phyloP scores from a whole-genome alignment of 1,140 invertebrate genomes.

The Heliconius eleuchia region DNA sequence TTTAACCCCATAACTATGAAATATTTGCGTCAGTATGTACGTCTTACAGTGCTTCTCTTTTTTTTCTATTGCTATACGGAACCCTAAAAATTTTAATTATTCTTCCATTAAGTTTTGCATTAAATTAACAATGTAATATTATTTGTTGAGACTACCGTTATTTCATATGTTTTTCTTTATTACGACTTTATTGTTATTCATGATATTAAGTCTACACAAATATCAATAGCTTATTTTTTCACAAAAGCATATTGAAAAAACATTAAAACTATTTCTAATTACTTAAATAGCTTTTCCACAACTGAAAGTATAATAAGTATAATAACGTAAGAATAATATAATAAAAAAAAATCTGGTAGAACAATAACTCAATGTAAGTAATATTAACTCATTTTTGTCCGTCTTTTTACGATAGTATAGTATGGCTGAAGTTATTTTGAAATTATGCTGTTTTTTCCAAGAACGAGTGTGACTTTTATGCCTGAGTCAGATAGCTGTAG shows the following conservation, averaged over 20 bases:
- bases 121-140: too few relatives aligned
- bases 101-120: too few relatives aligned
- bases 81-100: too few relatives aligned
- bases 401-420: neutral
- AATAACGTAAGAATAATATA: neutral
- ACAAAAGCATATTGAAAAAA: neutral
- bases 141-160: too few relatives aligned
- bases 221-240: too few relatives aligned
- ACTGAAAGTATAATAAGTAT: neutral
- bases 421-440: constrained; percentile 7
- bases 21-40: too few relatives aligned
- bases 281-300: neutral
- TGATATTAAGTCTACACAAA: too few relatives aligned
- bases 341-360: neutral
- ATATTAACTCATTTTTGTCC: neutral
- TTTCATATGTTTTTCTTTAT: too few relatives aligned
- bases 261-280: neutral
- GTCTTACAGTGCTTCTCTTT: too few relatives aligned
- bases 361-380: constrained; percentile 1
- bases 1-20: too few relatives aligned
- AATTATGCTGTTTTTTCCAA: constrained; percentile 25
- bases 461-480: constrained; percentile 37
- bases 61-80: too few relatives aligned
- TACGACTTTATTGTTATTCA: too few relatives aligned
- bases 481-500: constrained; percentile 26